Conservation (phyloP, 2,888 invertebrate genomes). For the Nomada goodeniana region DNA sequence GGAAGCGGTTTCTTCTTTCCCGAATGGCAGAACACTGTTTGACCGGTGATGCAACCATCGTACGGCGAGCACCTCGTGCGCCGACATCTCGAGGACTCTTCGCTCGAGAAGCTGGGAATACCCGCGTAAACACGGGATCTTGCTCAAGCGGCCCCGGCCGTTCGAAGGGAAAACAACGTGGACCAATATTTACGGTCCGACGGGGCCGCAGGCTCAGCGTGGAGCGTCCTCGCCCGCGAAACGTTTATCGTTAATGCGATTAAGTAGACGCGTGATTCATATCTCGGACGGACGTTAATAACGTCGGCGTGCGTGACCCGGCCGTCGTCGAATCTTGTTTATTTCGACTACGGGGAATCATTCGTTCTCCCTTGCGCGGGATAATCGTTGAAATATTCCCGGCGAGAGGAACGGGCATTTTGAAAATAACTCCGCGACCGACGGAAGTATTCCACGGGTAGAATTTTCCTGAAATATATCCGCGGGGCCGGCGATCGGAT, state of each 20-base stretch:
- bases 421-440: not conserved
- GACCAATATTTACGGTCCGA: constrained; percentile 68
- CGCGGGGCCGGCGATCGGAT: constrained; percentile 26
- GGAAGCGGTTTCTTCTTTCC: not conserved
- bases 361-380: not conserved
- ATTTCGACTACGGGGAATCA: not conserved
- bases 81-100: constrained; percentile 14
- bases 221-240: constrained; percentile 38
- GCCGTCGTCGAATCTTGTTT: constrained; percentile 33
- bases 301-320: constrained; percentile 22
- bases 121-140: constrained; percentile 39
- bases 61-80: not conserved
- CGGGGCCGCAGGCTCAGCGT: constrained; percentile 24
- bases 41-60: constrained; percentile 12
- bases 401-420: not conserved
- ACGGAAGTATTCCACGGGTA: no score
- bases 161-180: constrained; percentile 66
- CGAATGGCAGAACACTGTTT: constrained; percentile 5
- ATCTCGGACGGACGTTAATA: constrained; percentile 45
- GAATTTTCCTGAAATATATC: not conserved
- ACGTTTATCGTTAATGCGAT: constrained; percentile 68
- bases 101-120: constrained; percentile 35
- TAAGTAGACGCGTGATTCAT: constrained; percentile 66
- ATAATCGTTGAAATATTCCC: no score
- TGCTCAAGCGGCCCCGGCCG: constrained; percentile 24